phyloP scores from a whole-genome alignment of 2,113 vertebrate genomes.

The Tyto alba region DNA sequence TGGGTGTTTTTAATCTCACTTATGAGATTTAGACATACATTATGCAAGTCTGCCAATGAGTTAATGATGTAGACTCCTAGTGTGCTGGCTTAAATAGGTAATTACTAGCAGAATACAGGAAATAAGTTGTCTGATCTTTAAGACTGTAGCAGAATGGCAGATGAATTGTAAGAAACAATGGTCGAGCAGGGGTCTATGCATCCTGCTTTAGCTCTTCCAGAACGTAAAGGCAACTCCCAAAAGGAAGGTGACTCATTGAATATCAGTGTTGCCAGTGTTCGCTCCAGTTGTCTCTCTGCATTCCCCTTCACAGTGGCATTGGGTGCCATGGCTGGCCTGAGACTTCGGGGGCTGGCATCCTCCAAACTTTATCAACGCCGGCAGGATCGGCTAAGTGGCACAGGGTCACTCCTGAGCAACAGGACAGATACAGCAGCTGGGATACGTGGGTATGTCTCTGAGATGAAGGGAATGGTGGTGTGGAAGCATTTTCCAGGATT shows the following conservation, averaged over 20 bases:
- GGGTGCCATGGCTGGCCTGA: slow-evolving; percentile 54
- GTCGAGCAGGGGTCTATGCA: background rate
- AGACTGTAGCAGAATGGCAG: background rate
- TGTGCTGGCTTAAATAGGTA: background rate
- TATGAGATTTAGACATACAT: background rate
- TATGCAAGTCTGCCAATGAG: background rate
- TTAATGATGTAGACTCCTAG: background rate
- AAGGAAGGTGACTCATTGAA: slow-evolving; percentile 55
- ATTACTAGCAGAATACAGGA: background rate
- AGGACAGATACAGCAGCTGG: background rate
- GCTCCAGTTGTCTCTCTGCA: background rate
- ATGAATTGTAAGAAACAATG: background rate
- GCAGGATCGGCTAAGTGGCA: slow-evolving; percentile 50
- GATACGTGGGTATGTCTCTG: slow-evolving; percentile 44
- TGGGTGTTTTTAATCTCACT: background rate
- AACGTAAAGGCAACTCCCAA: background rate
- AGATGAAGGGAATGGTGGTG: background rate
- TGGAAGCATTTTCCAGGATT: background rate
- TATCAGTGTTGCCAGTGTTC: background rate
- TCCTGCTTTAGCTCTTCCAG: slow-evolving; percentile 2
- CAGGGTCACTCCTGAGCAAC: background rate
- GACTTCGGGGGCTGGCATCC: slow-evolving; percentile 48
- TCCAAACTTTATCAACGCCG: slow-evolving; percentile 66
- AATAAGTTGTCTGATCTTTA: background rate
- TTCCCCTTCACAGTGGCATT: background rate